Evolutionary conservation across 2,888 invertebrate species (phyloP), one percentile per base, ranked within the genome.

Genomic region (Cephus spinipes): DNA sequence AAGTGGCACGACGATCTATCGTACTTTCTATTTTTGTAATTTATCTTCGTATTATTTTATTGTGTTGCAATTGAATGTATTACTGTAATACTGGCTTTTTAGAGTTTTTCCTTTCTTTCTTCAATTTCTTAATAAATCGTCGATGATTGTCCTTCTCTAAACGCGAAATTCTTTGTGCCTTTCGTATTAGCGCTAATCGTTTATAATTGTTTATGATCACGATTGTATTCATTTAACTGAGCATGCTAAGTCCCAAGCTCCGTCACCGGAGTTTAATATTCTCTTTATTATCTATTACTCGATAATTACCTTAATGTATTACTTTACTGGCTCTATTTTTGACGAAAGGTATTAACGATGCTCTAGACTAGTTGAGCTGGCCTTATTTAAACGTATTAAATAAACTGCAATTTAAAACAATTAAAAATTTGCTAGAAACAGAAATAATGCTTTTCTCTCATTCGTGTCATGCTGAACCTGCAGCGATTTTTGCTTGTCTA

Each of bases 201-300:
- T 75, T 78, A 73, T 77, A 83, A 82, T 84, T 82, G 83, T 81
- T 85, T 82, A 88, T 87, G 85, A 90, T 90, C 88, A 90, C 90
- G 90, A 89, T 89, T 87, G 83, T 85, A 82, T 84, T 82, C 79
- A 88, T 89, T 89, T 88, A 90, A 91, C 91, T 91, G 91, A 91
- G 91, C 91, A 91, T 91, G 91, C 91, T 91, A 91, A 91, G 91
- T 91, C 91, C 91, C 91, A 91, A 91, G 91, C 91, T 91, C 91
- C 91, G 87, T 88, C 80, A 86, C 83, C 88, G 91, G 91, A 90
- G 90, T 89, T 87, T 84, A 84, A 85, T 88, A 86, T 87, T 83
- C 76, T 81, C 82, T 84, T 83, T 83, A 81, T 77, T 81, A 81
- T 83, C 81, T 31, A 55, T 75, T 79, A 74, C 79, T 80, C 81